These are phyloP conservation scores for Ennomos erosarius DNA, from an alignment of 2,888 invertebrate genomes.

Conservation along the genomic window DNA sequence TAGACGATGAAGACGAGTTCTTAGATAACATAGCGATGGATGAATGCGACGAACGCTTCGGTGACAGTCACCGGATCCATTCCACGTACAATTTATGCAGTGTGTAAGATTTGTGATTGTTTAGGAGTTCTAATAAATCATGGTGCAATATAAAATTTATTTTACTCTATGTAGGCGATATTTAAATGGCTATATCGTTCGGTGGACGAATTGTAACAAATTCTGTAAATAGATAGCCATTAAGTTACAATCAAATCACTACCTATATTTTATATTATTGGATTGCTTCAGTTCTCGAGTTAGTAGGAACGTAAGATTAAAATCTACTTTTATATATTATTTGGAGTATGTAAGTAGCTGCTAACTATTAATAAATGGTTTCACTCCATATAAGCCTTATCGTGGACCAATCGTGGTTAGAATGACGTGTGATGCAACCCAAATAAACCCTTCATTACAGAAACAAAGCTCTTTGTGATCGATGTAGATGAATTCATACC, in stretches of 20 bases:
- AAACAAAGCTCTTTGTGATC: conserved; percentile 32
- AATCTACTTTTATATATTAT: conserved; percentile 9
- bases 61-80: conserved; percentile 66
- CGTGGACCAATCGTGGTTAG: conserved; percentile 75
- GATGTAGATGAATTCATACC: conserved; percentile 32
- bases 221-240: conserved; percentile 19
- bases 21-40: conserved; percentile 62
- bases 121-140: conserved; percentile 54
- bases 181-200: conserved; percentile 30
- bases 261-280: conserved; percentile 27
- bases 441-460: conserved; percentile 46
- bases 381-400: conserved; percentile 69
- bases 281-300: conserved; percentile 26
- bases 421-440: conserved; percentile 51
- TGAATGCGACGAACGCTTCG: conserved; percentile 62
- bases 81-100: conserved; percentile 70
- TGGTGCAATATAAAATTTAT: conserved; percentile 59
- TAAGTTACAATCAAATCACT: conserved; percentile 14
- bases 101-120: conserved; percentile 56
- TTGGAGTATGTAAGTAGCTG: conserved; percentile 36
- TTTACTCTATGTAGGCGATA: conserved; percentile 28
- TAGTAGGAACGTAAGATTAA: conserved; percentile 11
- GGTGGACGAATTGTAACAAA: conserved; percentile 47
- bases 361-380: conserved; percentile 33
- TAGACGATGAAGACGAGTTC: conserved; percentile 59